phyloP scores from a whole-genome alignment of 1,140 invertebrate genomes.

The Bombus haemorrhoidalis region DNA sequence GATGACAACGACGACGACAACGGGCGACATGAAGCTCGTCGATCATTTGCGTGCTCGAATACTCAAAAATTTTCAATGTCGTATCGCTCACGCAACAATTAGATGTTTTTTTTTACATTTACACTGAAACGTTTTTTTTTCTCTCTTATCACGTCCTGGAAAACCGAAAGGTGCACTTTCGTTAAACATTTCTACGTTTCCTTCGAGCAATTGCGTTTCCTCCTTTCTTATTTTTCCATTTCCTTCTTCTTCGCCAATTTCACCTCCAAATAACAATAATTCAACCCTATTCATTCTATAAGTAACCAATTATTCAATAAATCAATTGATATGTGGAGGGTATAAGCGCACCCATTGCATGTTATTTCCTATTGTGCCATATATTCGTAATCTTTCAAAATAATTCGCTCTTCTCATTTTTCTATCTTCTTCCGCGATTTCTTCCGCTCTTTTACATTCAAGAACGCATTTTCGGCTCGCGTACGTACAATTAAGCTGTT shows the following conservation, averaged over 20 bases:
- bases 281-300: neutral
- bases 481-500: constrained; percentile 27
- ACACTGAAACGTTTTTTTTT: constrained; percentile 1
- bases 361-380: constrained; percentile 65
- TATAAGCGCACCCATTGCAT: constrained; percentile 21
- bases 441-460: neutral
- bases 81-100: constrained; percentile 38
- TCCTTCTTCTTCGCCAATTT: constrained; percentile 66
- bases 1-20: constrained; percentile 53
- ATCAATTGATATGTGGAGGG: constrained; percentile 25
- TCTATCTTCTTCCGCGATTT: neutral
- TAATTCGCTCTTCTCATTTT: constrained; percentile 27
- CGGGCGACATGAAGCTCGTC: constrained; percentile 50
- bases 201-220: neutral
- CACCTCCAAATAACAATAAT: constrained; percentile 70
- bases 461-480: constrained; percentile 3
- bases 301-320: constrained; percentile 14
- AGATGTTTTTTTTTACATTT: constrained; percentile 2
- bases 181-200: neutral
- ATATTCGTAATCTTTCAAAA: constrained; percentile 41
- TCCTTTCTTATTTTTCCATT: neutral
- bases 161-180: neutral
- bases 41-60: constrained; percentile 64
- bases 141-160: neutral
- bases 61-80: constrained; percentile 53